A percentile compares a stretch with the other conserved stretches of the same genome.
These are phyloP conservation scores for Xanthostigma xanthostigma DNA, from an alignment of 2,888 invertebrate species.

Conservation along the genomic window DNA sequence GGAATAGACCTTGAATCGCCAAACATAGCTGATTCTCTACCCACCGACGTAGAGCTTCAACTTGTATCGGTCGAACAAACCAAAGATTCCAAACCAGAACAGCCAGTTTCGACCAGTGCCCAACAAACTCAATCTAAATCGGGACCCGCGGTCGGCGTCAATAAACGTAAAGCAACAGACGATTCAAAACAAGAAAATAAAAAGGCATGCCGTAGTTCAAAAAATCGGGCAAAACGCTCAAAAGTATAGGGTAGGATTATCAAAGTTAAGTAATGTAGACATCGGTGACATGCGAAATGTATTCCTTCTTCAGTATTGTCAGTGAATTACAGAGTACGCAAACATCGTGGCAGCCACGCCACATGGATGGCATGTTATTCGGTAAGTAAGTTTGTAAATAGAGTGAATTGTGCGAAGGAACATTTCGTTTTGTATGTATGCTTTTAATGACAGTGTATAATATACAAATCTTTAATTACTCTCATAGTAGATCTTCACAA, in stretches of 20 bases:
- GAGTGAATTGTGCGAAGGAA: neutral
- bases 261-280: too few species aligned
- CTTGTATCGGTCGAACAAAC: neutral
- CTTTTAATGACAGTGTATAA: too few species aligned
- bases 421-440: too few species aligned
- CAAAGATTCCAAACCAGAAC: neutral
- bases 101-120: neutral
- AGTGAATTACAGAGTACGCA: too few species aligned
- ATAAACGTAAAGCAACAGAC: conserved; percentile 1
- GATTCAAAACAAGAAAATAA: conserved; percentile 17
- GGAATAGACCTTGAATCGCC: conserved; percentile 19
- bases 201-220: conserved; percentile 23
- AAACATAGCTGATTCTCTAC: conserved; percentile 7
- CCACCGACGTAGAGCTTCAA: neutral
- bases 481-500: too few species aligned
- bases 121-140: neutral
- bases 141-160: neutral
- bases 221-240: conserved; percentile 25
- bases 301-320: neutral
- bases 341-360: too few species aligned
- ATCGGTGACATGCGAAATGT: neutral
- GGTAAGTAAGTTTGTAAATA: neutral
- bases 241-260: conserved; percentile 18
- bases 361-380: too few species aligned
- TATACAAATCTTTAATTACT: too few species aligned